These are phyloP conservation scores for Actinemys pallida DNA, from an alignment of 2,113 vertebrate genomes.

Conservation along the genomic window DNA sequence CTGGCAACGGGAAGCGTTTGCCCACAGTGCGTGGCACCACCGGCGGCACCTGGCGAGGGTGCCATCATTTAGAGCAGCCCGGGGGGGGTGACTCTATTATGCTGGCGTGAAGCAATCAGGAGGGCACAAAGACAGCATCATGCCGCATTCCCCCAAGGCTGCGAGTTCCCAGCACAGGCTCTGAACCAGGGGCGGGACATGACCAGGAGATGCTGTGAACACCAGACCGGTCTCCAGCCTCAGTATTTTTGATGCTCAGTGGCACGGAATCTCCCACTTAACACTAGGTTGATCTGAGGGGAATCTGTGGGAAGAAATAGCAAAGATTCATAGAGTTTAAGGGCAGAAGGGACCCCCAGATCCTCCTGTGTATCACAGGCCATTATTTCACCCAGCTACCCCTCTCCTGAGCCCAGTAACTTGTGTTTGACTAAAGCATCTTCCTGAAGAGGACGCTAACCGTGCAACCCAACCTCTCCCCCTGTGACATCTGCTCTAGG, in stretches of 20 bases:
- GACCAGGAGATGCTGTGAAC: background rate
- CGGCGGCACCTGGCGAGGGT: background rate
- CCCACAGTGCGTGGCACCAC: background rate
- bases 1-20: background rate
- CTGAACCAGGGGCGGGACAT: background rate
- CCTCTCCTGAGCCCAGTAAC: background rate
- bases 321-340: background rate
- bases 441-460: background rate
- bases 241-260: background rate
- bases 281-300: background rate
- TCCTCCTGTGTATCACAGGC: background rate
- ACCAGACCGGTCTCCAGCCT: background rate
- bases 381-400: background rate
- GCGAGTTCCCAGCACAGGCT: background rate
- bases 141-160: background rate
- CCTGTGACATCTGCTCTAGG: conserved; percentile 58
- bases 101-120: background rate
- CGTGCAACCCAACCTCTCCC: rapidly evolving
- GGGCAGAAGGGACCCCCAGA: background rate
- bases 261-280: background rate
- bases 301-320: background rate
- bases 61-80: background rate
- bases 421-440: background rate
- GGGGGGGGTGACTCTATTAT: background rate
- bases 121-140: background rate